A percentile compares a stretch with the other conserved stretches of the same genome.
These are phyloP conservation scores for Sinelater perroti DNA, from an alignment of 2,888 invertebrate species.

Conservation along the genomic window DNA sequence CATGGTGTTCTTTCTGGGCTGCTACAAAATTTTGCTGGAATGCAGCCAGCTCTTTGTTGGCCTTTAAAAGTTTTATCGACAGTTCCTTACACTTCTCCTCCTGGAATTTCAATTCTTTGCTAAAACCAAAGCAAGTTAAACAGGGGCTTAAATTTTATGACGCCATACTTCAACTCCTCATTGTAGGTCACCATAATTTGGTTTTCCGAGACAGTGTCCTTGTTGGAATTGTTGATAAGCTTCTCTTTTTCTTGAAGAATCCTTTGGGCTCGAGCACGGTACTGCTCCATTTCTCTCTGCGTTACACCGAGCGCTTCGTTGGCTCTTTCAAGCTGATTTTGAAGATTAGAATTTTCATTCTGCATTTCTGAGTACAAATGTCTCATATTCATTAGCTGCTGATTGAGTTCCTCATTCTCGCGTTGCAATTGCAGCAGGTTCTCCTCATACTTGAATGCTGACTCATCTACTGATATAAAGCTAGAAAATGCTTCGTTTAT, in stretches of 20 bases:
- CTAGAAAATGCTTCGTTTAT: too few species aligned
- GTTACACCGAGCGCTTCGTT: conserved; percentile 50
- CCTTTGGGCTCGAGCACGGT: conserved; percentile 80
- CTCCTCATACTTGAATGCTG: conserved; percentile 45
- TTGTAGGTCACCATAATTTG: conserved; percentile 49
- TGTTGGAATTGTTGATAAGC: conserved; percentile 62
- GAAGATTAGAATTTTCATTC: conserved; percentile 54
- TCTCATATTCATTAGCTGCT: conserved; percentile 54
- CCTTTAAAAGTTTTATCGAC: conserved; percentile 61
- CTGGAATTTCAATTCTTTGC: conserved; percentile 59
- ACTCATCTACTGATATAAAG: conserved; percentile 27
- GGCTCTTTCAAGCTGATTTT: conserved; percentile 51
- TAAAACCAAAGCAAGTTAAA: conserved; percentile 45
- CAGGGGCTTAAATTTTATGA: conserved; percentile 9
- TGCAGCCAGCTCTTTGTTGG: conserved; percentile 60
- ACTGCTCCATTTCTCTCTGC: conserved; percentile 72
- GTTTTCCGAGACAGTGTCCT: conserved; percentile 42
- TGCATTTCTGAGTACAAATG: conserved; percentile 55
- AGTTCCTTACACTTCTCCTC: conserved; percentile 60
- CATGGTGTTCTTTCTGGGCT: conserved; percentile 58
- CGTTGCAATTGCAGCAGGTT: conserved; percentile 52
- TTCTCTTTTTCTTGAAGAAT: conserved; percentile 81
- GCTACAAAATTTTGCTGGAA: conserved; percentile 57
- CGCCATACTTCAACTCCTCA: conserved; percentile 53
- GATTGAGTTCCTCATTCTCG: conserved; percentile 53